Evolutionary conservation across 2,113 vertebrate genomes (phyloP).

Genomic region (Nothocercus nigrocapillus): DNA sequence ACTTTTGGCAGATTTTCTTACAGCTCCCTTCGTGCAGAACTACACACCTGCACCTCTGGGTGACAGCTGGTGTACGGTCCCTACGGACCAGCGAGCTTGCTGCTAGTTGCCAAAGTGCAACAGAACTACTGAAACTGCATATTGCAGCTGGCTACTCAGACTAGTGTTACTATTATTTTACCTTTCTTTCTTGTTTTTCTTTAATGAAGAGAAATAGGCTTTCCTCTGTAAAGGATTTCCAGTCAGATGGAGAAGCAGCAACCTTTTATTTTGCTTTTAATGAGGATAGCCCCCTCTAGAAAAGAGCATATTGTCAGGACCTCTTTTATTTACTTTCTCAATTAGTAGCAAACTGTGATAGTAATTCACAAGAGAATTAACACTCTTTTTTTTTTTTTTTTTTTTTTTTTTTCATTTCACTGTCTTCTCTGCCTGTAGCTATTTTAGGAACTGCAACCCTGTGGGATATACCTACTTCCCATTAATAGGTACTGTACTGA

Average conservation of each 20-base stretch:
- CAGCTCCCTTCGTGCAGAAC: not conserved
- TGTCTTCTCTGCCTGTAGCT: slow-evolving; percentile 58
- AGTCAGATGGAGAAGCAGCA: not conserved
- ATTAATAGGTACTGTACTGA: not conserved
- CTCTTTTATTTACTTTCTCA: slow-evolving; percentile 79
- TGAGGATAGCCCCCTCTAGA: slow-evolving; percentile 60
- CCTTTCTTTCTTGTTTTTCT: not conserved
- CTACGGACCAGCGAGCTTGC: slow-evolving; percentile 44
- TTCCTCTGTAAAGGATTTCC: slow-evolving; percentile 56
- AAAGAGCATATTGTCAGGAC: slow-evolving; percentile 70
- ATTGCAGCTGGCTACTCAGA: slow-evolving; percentile 60
- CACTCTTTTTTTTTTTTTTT: slow-evolving; percentile 49
- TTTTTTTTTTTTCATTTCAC: slow-evolving; percentile 65
- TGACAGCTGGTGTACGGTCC: slow-evolving; percentile 30
- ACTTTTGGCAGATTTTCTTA: not conserved
- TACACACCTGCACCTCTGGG: not conserved
- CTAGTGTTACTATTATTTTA: slow-evolving; percentile 70
- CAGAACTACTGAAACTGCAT: slow-evolving; percentile 27
- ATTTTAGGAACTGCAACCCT: slow-evolving; percentile 56
- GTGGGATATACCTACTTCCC: slow-evolving; percentile 52
- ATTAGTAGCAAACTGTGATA: slow-evolving; percentile 78
- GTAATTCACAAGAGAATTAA: slow-evolving; percentile 77
- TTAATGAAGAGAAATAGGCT: slow-evolving; percentile 9
- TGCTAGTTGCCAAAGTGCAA: slow-evolving; percentile 51
- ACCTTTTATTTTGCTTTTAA: slow-evolving; percentile 59